Evolutionary conservation across 2,797 vertebrate species (phyloP).

Genomic region (Steatocranus sp.): DNA sequence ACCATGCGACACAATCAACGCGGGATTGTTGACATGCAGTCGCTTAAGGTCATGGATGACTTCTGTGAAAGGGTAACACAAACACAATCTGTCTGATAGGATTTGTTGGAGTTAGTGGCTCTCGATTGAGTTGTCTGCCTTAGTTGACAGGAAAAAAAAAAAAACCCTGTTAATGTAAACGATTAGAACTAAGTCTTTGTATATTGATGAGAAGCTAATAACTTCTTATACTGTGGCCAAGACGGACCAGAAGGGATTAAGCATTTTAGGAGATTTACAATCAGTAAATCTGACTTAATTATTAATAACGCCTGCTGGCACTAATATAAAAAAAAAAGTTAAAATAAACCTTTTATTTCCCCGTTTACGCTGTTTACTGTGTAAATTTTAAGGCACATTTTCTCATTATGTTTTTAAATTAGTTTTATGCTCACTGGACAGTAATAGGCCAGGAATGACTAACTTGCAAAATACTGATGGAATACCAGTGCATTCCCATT

Average conservation of each 20-base stretch:
- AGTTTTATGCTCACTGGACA: neutral
- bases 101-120: neutral
- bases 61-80: neutral
- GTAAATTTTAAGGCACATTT: neutral
- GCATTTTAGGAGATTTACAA: conserved; percentile 60
- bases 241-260: conserved; percentile 40
- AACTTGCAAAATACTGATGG: neutral
- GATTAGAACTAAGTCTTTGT: conserved; percentile 18
- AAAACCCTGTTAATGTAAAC: neutral
- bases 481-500: neutral
- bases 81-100: neutral
- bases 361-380: neutral
- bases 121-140: neutral
- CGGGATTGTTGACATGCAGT: neutral
- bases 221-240: conserved; percentile 9
- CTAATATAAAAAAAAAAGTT: neutral
- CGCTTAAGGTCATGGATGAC: neutral
- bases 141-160: neutral
- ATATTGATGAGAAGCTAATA: conserved; percentile 23
- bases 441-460: neutral
- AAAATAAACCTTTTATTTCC: neutral
- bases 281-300: conserved; percentile 30
- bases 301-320: conserved; percentile 4
- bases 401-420: neutral
- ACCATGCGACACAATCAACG: neutral